These are phyloP conservation scores for Corynorhinus townsendii DNA, from an alignment of 2,113 vertebrate species.

Conservation along the genomic window DNA sequence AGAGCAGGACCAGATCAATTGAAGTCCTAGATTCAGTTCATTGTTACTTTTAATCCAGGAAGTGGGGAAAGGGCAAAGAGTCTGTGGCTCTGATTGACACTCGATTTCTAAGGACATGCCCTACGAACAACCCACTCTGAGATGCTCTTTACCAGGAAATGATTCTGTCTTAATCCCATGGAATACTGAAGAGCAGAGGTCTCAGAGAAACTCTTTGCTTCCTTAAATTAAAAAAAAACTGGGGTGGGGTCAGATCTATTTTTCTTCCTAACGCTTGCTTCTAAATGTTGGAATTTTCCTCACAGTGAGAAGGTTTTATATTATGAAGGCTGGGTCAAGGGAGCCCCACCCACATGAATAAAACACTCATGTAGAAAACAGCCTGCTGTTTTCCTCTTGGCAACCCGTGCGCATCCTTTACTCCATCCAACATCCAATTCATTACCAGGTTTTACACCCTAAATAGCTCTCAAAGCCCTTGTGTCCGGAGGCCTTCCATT, in stretches of 20 bases:
- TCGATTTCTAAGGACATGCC: background rate
- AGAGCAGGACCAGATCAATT: background rate
- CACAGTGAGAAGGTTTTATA: background rate
- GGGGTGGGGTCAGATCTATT: background rate
- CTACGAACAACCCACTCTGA: background rate
- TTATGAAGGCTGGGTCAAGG: background rate
- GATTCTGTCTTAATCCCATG: background rate
- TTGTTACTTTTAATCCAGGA: background rate
- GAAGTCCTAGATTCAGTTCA: background rate
- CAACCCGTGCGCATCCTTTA: background rate
- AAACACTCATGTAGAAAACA: background rate
- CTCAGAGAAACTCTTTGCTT: background rate
- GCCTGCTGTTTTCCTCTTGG: background rate
- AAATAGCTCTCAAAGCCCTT: background rate
- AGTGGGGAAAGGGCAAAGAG: background rate
- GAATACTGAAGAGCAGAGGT: background rate
- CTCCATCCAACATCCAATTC: background rate
- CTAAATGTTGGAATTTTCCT: background rate
- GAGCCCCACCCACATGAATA: background rate
- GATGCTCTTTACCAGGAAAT: background rate
- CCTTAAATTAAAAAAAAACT: background rate
- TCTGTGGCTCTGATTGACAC: background rate
- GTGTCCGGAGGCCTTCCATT: background rate
- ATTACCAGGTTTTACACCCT: background rate
- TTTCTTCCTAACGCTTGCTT: background rate